These are phyloP conservation scores for Manis pentadactyla DNA, from an alignment of 2,797 vertebrate species.

Conservation along the genomic window DNA sequence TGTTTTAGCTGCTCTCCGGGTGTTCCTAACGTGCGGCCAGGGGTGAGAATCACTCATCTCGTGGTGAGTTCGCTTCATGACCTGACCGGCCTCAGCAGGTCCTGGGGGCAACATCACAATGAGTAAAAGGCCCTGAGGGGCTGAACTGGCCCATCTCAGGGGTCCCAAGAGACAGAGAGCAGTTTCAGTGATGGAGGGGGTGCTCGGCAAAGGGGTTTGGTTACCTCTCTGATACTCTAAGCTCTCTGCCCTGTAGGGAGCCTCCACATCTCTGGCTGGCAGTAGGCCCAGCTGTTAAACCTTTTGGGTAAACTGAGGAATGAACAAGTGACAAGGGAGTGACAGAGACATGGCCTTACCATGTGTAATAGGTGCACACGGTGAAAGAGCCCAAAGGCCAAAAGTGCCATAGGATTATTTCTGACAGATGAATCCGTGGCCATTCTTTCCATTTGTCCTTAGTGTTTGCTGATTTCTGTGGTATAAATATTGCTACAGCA, in stretches of 20 bases:
- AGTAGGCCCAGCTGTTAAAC: neutral
- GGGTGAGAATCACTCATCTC: neutral
- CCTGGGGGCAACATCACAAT: neutral
- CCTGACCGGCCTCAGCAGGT: neutral
- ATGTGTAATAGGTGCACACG: neutral
- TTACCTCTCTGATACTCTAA: neutral
- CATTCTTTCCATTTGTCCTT: neutral
- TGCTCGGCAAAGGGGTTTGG: neutral
- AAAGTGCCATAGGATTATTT: neutral
- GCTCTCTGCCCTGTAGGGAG: neutral
- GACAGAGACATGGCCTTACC: neutral
- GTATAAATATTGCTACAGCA: neutral
- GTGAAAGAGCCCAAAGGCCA: neutral
- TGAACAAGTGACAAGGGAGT: neutral
- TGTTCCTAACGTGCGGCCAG: neutral
- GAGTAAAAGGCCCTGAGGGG: neutral
- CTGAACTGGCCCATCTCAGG: neutral
- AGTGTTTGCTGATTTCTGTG: neutral
- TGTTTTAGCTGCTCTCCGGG: neutral
- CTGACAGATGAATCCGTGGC: neutral
- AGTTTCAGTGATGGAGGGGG: no score
- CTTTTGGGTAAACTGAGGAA: neutral
- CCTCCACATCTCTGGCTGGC: neutral
- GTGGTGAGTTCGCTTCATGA: neutral
- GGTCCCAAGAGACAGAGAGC: neutral